Evolutionary conservation across 35 echinoderm and acorn worm genomes (phyloP).

Genomic region (Heliocidaris tuberculata): DNA sequence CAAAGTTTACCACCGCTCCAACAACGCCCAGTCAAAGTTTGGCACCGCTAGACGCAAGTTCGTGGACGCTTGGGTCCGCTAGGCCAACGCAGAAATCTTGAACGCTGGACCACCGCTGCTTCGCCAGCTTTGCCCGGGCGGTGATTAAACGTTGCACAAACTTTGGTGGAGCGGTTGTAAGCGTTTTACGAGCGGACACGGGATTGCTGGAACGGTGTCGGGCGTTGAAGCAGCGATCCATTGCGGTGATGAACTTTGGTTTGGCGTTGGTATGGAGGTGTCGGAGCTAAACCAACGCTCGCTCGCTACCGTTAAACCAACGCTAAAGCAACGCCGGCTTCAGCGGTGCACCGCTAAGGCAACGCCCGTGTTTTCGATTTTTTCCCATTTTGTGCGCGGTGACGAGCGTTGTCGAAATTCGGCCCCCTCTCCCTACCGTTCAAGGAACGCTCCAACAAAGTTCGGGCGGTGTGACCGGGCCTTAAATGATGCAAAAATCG

Average conservation of each 20-base stretch:
- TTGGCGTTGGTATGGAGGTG: too few relatives aligned
- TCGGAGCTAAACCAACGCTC: too few relatives aligned
- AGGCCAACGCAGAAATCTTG: constrained; percentile 42
- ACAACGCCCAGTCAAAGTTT: constrained; percentile 42
- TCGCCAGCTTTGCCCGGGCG: constrained; percentile 38
- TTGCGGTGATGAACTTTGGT: constrained; percentile 20
- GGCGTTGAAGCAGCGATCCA: constrained; percentile 38
- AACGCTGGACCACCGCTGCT: constrained; percentile 36
- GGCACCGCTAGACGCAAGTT: constrained; percentile 39
- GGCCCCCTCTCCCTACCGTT: constrained; percentile 17
- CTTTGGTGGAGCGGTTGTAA: constrained; percentile 22
- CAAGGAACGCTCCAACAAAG: constrained; percentile 10
- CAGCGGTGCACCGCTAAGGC: constrained; percentile 31
- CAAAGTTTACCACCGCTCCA: constrained; percentile 30
- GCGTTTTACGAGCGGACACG: constrained; percentile 31
- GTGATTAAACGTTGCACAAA: constrained; percentile 42
- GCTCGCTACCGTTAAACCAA: constrained; percentile 38
- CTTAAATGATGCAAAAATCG: too few relatives aligned
- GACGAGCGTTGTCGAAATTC: constrained; percentile 40
- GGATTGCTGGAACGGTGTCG: constrained; percentile 29
- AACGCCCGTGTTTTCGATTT: constrained; percentile 31
- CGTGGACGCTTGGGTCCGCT: constrained; percentile 28
- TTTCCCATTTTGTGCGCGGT: constrained; percentile 33
- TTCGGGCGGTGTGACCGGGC: constrained; percentile 6
- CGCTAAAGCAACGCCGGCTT: constrained; percentile 35